Percentiles rank a stretch among this genome's conserved stretches.
Evolutionary conservation across 2,888 invertebrate species (phyloP).

Genomic region (Leucania comma): DNA sequence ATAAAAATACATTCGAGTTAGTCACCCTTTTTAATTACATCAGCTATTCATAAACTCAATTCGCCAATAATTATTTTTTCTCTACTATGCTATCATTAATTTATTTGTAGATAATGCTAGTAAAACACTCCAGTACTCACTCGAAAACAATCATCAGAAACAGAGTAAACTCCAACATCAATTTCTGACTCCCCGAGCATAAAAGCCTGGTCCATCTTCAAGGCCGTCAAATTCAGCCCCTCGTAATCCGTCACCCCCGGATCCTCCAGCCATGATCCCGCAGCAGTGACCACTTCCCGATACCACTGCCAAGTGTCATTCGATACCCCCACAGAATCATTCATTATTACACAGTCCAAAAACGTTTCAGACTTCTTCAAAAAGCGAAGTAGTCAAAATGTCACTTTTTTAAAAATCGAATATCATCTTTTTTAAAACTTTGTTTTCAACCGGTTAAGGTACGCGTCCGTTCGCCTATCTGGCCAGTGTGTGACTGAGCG

Average conservation of each 20-base stretch:
- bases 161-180: constrained; percentile 91
- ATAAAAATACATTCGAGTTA: constrained; percentile 25
- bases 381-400: constrained; percentile 67
- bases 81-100: neutral
- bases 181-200: constrained; percentile 82
- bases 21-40: neutral
- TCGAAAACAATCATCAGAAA: constrained; percentile 93
- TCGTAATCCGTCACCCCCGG: constrained; percentile 88
- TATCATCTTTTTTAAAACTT: constrained; percentile 60
- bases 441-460: constrained; percentile 41
- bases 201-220: constrained; percentile 93
- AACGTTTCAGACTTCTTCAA: constrained; percentile 67
- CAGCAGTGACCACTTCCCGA: constrained; percentile 77
- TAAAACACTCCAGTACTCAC: constrained; percentile 83
- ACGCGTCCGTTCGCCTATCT: constrained; percentile 61
- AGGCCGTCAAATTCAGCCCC: constrained; percentile 89
- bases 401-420: constrained; percentile 53
- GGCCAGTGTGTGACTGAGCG: constrained; percentile 64
- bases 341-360: constrained; percentile 75
- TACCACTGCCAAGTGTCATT: constrained; percentile 86
- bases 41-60: neutral
- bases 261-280: constrained; percentile 90
- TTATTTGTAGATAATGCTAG: neutral
- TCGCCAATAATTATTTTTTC: neutral
- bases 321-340: constrained; percentile 74